Evolutionary conservation across 2,888 invertebrate genomes (phyloP), one percentile per base, ranked within the genome.

Genomic region (Scaptomyza polygonia): DNA sequence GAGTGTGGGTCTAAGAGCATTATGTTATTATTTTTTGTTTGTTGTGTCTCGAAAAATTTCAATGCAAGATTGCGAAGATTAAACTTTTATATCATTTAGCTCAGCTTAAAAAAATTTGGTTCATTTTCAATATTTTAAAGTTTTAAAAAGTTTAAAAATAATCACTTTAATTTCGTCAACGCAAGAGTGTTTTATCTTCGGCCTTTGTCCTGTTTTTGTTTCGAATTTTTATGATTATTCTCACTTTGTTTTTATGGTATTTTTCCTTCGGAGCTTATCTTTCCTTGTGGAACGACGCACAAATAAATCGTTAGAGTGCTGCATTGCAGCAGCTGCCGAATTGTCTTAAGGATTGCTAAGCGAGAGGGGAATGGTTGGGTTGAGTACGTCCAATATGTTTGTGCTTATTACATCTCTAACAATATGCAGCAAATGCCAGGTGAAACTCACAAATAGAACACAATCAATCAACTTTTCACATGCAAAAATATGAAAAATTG

Each of bases 241-340:
- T 58, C 49, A 42, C 43, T 14, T 54, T 29, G 49, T 64, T 59
- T 39, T 52, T 4, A 42, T 44, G 34, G 39, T 5, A 21, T 30
- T 36, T 21, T 56, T 34, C 27, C 27, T 25, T 62, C 34, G 21
- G 54, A 59, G 32, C 44, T 61, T 52, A 11, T 9, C 27, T 48
- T 25, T 12, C 34, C 34, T 34, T 47, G 25, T 9, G 25, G 54
- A 36, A n/a, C 49, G 11, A 0, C 54, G 16, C 74, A 55, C 81
- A 74, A 74, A 77, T 77, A 79, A 74, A 69, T 85, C 74, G 77
- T 82, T 79, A 67, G 82, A 53, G 48, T 32, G 12, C 3, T 72
- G 49, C 52, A 30, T 36, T 27, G 59, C 32, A 49, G 21, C 61
- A 59, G 63, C 64, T 64, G 63, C 8, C 47, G 18, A 54, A 53